Conservation (phyloP, 2,888 invertebrate genomes). For the Phytoseiulus persimilis region DNA sequence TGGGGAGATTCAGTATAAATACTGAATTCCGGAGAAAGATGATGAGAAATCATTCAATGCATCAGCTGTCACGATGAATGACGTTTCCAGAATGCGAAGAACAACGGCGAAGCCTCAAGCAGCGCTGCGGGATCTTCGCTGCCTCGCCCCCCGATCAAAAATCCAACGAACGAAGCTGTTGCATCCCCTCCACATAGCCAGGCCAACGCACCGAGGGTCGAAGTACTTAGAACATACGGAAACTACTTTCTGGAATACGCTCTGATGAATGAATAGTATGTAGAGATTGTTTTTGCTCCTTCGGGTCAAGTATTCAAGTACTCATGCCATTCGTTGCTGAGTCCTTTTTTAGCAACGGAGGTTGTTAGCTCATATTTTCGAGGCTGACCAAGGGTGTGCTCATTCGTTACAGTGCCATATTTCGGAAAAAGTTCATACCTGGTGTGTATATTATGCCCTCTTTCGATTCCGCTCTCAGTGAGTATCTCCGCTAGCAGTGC, state of each 20-base stretch:
- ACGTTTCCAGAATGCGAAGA: conserved; percentile 5
- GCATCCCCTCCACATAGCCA: background rate
- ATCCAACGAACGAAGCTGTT: conserved; percentile 14
- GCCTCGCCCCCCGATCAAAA: background rate
- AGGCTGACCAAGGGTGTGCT: conserved; percentile 39
- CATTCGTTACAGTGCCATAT: conserved; percentile 63
- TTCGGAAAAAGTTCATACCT: conserved; percentile 71
- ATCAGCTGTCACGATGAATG: too few relatives aligned
- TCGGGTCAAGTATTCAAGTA: too few relatives aligned
- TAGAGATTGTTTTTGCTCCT: conserved; percentile 47
- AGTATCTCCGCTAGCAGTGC: conserved; percentile 52
- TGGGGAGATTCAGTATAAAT: too few relatives aligned
- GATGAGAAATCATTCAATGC: too few relatives aligned
- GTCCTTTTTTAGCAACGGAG: too few relatives aligned
- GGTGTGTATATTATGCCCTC: conserved; percentile 90
- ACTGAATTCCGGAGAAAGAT: too few relatives aligned
- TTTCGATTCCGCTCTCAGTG: conserved; percentile 68
- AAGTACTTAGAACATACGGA: conserved; percentile 11
- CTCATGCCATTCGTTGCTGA: too few relatives aligned
- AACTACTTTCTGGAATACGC: conserved; percentile 71
- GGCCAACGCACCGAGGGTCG: conserved; percentile 10
- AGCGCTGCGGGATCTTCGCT: background rate
- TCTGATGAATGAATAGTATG: conserved; percentile 86
- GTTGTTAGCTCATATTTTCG: too few relatives aligned
- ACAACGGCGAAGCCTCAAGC: background rate